Conservation (phyloP, 2,113 vertebrate species). For the Cyprinodon brontotheroides region DNA sequence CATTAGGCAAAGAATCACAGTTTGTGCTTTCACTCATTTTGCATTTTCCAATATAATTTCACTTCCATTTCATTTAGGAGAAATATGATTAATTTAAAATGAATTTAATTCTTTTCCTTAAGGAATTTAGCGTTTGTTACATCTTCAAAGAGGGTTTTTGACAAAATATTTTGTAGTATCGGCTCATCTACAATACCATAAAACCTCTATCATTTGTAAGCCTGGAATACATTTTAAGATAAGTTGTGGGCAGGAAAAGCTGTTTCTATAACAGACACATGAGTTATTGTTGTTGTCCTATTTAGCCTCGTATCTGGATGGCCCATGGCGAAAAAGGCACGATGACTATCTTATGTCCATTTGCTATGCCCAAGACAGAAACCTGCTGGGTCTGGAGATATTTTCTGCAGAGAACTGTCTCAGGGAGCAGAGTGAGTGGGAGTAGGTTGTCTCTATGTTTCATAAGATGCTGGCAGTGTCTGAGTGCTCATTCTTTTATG, state of each 20-base stretch:
- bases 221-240: constrained; percentile 20
- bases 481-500: constrained; percentile 59
- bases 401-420: constrained; percentile 56
- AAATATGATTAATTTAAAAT: constrained; percentile 1
- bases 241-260: constrained; percentile 12
- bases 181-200: constrained; percentile 7
- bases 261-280: constrained; percentile 30
- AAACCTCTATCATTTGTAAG: constrained; percentile 1
- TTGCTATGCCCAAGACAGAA: constrained; percentile 38
- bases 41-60: background rate
- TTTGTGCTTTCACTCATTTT: background rate
- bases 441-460: constrained; percentile 61
- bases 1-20: too few relatives aligned
- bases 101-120: background rate
- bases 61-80: background rate
- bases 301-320: constrained; percentile 42
- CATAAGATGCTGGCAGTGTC: constrained; percentile 56
- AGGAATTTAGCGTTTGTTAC: background rate
- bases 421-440: constrained; percentile 60
- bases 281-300: constrained; percentile 34
- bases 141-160: constrained; percentile 23
- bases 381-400: constrained; percentile 53
- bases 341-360: constrained; percentile 53
- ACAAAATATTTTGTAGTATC: constrained; percentile 3
- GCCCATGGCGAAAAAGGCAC: constrained; percentile 39